phyloP scores from a whole-genome alignment of 2,888 invertebrate genomes.

The Ceramica pisi region DNA sequence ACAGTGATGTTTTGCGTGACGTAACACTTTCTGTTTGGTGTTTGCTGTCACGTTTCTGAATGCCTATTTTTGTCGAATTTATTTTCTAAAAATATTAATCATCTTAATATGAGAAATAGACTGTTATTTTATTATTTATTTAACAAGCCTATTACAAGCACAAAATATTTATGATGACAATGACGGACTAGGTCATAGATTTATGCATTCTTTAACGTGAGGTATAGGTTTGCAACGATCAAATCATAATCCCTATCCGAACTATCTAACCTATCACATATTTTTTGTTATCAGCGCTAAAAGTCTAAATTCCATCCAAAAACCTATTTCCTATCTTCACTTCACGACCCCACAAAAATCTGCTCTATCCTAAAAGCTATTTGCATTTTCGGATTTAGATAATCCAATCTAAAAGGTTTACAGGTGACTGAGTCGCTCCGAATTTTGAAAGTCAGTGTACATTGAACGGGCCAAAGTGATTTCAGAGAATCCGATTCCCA shows the following conservation, averaged over 20 bases:
- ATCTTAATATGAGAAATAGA: too few relatives aligned
- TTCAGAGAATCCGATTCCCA: slow-evolving; percentile 57
- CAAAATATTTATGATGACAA: too few relatives aligned
- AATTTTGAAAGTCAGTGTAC: slow-evolving; percentile 57
- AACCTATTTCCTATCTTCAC: slow-evolving; percentile 28
- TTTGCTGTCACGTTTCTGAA: too few relatives aligned
- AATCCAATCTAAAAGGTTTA: slow-evolving; percentile 61
- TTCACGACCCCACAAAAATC: slow-evolving; percentile 20
- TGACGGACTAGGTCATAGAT: neutral
- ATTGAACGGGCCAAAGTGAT: slow-evolving; percentile 54
- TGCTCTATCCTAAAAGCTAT: slow-evolving; percentile 37
- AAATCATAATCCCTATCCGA: too few relatives aligned
- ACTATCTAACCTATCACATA: neutral
- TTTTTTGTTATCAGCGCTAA: neutral
- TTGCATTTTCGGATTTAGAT: slow-evolving; percentile 56
- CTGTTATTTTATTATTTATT: too few relatives aligned
- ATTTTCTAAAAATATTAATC: too few relatives aligned
- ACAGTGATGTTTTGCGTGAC: too few relatives aligned
- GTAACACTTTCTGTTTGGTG: too few relatives aligned
- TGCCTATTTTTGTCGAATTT: too few relatives aligned
- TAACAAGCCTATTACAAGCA: too few relatives aligned
- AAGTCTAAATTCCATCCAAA: slow-evolving; percentile 9
- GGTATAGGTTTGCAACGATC: too few relatives aligned
- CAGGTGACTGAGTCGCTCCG: slow-evolving; percentile 55
- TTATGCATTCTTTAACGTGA: neutral